phyloP scores from a whole-genome alignment of 2,888 invertebrate species.

The Apamea sordens region DNA sequence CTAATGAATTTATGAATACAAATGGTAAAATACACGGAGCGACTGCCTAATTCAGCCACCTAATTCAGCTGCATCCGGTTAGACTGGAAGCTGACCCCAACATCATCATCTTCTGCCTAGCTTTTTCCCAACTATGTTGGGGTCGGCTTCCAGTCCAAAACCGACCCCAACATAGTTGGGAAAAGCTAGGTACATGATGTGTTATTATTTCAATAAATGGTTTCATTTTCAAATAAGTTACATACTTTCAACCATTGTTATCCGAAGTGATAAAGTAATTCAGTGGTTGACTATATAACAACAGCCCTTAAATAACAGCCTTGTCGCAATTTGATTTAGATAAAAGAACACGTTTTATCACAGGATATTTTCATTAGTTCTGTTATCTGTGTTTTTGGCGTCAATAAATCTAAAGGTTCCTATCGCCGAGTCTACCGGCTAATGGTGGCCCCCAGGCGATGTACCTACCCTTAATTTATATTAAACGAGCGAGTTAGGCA shows the following conservation, averaged over 20 bases:
- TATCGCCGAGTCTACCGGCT: conserved; percentile 18
- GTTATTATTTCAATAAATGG: background rate
- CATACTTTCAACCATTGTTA: background rate
- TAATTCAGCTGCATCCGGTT: too few relatives aligned
- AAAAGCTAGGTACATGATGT: too few relatives aligned
- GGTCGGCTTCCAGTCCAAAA: too few relatives aligned
- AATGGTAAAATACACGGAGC: too few relatives aligned
- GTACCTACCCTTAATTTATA: conserved; percentile 50
- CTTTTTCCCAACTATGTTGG: too few relatives aligned
- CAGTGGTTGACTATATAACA: background rate
- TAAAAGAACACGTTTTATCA: conserved; percentile 28
- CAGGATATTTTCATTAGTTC: conserved; percentile 34
- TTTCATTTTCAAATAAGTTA: background rate
- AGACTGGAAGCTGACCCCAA: too few relatives aligned
- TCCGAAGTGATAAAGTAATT: background rate
- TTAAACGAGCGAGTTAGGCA: conserved; percentile 38
- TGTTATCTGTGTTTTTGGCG: conserved; percentile 34
- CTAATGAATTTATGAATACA: too few relatives aligned
- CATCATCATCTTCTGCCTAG: too few relatives aligned
- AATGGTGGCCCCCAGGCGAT: conserved; percentile 42
- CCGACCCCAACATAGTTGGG: too few relatives aligned
- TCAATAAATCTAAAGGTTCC: conserved; percentile 39
- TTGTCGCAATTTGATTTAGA: conserved; percentile 15
- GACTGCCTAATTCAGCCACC: too few relatives aligned
- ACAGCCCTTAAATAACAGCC: background rate